phyloP scores from a whole-genome alignment of 1,140 invertebrate species.

The Calliopsis andreniformis region DNA sequence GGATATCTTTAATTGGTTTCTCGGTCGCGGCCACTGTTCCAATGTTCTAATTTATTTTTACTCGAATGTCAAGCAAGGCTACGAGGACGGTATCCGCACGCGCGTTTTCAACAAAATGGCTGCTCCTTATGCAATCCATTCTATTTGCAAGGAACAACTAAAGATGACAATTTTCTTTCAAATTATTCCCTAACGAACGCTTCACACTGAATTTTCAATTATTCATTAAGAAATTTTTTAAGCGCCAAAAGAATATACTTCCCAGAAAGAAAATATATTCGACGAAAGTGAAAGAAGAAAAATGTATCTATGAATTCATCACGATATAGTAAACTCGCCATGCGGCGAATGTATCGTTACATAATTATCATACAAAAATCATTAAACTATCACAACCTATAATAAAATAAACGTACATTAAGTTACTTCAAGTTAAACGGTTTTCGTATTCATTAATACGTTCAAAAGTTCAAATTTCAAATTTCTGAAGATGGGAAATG shows the following conservation, averaged over 20 bases:
- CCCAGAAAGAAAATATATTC: not conserved
- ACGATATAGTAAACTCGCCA: not conserved
- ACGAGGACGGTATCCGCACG: constrained; percentile 24
- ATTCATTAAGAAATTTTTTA: not conserved
- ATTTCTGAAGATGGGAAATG: not conserved
- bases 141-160: not conserved
- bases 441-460: not conserved
- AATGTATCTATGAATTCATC: not conserved
- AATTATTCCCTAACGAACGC: not conserved
- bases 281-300: not conserved
- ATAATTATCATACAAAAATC: not conserved
- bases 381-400: too few relatives aligned
- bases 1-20: constrained; percentile 42
- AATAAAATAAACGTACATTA: not conserved
- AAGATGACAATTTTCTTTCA: not conserved
- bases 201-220: not conserved
- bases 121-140: constrained; percentile 71
- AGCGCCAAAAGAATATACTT: not conserved
- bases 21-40: constrained; percentile 50
- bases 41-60: constrained; percentile 50
- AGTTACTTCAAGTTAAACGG: not conserved
- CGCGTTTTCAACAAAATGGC: constrained; percentile 74
- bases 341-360: constrained; percentile 2
- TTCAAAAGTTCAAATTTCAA: not conserved
- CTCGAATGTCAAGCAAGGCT: constrained; percentile 56